These are phyloP conservation scores for Holcopasites calliopsidis DNA, from an alignment of 1,140 invertebrate species.

Conservation along the genomic window DNA sequence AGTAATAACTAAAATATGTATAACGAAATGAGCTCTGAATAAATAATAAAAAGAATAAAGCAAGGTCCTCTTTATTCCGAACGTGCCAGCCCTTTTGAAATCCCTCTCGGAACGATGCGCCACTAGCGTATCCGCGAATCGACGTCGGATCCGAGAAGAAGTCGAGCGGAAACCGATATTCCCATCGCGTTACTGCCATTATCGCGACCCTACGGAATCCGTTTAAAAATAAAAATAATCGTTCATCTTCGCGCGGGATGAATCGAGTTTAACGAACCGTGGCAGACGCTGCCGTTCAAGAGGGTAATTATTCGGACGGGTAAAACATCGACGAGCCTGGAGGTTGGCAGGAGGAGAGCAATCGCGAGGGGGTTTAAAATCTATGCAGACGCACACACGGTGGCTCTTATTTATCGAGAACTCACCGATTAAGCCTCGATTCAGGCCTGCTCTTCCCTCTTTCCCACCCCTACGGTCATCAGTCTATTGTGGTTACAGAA, in stretches of 20 bases:
- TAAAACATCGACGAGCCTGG: background rate
- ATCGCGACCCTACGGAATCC: background rate
- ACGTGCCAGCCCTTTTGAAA: too few species aligned
- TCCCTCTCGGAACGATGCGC: too few species aligned
- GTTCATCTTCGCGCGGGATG: background rate
- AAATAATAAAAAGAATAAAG: too few species aligned
- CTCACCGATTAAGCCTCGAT: constrained; percentile 2
- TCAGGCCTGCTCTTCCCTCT: background rate
- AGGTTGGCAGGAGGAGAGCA: background rate
- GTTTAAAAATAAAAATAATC: background rate
- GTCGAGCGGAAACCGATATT: background rate
- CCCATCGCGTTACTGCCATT: background rate
- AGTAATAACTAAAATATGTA: too few species aligned
- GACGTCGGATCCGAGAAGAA: background rate
- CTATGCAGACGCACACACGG: too few species aligned
- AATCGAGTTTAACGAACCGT: constrained; percentile 37
- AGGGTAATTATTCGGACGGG: constrained; percentile 8
- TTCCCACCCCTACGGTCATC: background rate
- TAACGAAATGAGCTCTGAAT: too few species aligned
- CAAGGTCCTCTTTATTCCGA: too few species aligned
- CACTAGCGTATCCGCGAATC: background rate
- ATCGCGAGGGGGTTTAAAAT: constrained; percentile 16
- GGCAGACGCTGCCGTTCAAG: background rate
- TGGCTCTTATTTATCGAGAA: background rate
- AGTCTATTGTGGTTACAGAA: background rate